Conservation (phyloP, 2,797 vertebrate species). For the Mormyrops boulengeri region DNA sequence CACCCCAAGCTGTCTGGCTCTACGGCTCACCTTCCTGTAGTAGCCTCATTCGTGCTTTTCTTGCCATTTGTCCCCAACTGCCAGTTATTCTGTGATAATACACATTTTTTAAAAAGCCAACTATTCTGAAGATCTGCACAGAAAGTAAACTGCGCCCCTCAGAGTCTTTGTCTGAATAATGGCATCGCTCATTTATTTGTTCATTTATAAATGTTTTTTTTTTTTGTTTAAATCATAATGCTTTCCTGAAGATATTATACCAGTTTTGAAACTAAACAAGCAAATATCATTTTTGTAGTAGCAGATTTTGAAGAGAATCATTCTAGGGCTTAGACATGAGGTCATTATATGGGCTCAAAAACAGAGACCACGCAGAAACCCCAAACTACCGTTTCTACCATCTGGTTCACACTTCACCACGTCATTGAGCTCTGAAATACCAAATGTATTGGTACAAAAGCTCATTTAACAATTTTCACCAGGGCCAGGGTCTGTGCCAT, state of each 20-base stretch:
- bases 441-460: neutral
- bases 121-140: neutral
- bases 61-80: slow-evolving; percentile 22
- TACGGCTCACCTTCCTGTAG: neutral
- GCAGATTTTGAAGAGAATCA: neutral
- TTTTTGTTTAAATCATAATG: neutral
- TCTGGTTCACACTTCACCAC: neutral
- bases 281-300: neutral
- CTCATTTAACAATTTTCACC: neutral
- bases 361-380: neutral
- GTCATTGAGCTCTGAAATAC: neutral
- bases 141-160: neutral
- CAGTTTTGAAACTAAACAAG: neutral
- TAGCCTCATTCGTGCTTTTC: slow-evolving; percentile 1
- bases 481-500: neutral
- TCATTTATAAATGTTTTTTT: neutral
- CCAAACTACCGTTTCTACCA: neutral
- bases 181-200: neutral
- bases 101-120: neutral
- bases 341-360: neutral
- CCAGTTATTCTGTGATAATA: neutral
- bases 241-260: too few relatives aligned
- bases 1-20: slow-evolving; percentile 18
- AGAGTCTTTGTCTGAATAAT: neutral
- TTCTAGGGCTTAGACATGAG: neutral